Conservation (phyloP, 2,888 invertebrate species). For the Drosophila multiciliata region DNA sequence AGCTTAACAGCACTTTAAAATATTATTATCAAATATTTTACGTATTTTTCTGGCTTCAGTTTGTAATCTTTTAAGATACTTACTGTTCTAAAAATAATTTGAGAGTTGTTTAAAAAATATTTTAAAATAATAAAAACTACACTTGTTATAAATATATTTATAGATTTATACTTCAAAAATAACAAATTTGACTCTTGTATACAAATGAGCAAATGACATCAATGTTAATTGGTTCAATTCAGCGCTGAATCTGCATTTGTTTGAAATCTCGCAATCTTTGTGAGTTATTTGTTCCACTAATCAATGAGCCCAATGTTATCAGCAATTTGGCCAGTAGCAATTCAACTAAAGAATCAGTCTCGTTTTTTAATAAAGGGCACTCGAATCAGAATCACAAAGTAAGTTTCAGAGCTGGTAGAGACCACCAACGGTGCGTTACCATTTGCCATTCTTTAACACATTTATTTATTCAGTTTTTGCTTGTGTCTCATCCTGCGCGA, state of each 20-base stretch:
- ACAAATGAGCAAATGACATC: slow-evolving; percentile 5
- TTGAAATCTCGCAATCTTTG: neutral
- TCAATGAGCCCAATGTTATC: slow-evolving; percentile 1
- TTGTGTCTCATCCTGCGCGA: slow-evolving; percentile 32
- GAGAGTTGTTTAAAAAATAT: neutral
- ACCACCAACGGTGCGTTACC: slow-evolving; percentile 49
- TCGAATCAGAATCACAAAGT: slow-evolving; percentile 26
- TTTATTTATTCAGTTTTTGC: slow-evolving; percentile 5
- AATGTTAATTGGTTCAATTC: neutral
- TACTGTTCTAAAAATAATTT: neutral
- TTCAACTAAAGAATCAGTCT: neutral
- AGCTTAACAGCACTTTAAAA: neutral
- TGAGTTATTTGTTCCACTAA: neutral
- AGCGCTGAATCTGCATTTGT: neutral
- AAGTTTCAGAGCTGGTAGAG: slow-evolving; percentile 47
- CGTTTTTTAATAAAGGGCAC: slow-evolving; percentile 60
- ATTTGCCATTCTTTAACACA: slow-evolving; percentile 36
- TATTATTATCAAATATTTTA: too few relatives aligned
- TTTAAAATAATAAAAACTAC: neutral
- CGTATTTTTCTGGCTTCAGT: neutral
- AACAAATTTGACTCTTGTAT: neutral
- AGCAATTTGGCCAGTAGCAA: slow-evolving; percentile 27
- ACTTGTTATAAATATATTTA: too few relatives aligned
- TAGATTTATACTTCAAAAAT: neutral
- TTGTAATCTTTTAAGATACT: neutral